A percentile compares a stretch with the other conserved stretches of the same genome.
phyloP scores from a whole-genome alignment of 2,797 vertebrate genomes.

The Nannoperca australis region DNA sequence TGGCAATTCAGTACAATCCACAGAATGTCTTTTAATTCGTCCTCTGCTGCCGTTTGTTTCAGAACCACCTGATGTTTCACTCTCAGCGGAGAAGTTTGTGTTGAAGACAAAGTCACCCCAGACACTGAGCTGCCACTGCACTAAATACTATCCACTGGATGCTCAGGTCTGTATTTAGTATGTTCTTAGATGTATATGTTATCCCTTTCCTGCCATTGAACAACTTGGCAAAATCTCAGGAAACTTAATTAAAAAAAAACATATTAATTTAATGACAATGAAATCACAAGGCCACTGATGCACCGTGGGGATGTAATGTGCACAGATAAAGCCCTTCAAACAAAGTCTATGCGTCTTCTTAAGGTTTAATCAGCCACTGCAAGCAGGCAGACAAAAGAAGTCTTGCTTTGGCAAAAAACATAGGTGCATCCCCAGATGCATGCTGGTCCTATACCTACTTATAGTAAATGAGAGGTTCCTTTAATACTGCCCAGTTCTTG shows the following conservation, averaged over 20 bases:
- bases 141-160: constrained; percentile 90
- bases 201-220: neutral
- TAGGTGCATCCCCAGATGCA: too few species aligned
- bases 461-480: too few species aligned
- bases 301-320: neutral
- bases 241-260: neutral
- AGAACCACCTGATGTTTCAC: constrained; percentile 82
- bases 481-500: too few species aligned
- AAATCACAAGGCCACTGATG: neutral
- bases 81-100: constrained; percentile 77
- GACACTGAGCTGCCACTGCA: constrained; percentile 83
- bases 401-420: too few species aligned
- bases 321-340: neutral
- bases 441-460: too few species aligned
- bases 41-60: constrained; percentile 1
- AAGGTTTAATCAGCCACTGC: too few species aligned
- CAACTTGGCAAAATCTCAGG: too few species aligned
- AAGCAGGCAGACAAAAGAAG: too few species aligned
- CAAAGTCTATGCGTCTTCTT: too few species aligned
- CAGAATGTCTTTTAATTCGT: neutral
- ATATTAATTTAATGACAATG: neutral
- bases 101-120: constrained; percentile 60
- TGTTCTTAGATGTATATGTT: constrained; percentile 6
- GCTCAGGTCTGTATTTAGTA: constrained; percentile 69
- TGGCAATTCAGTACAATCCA: neutral